Evolutionary conservation across 2,888 invertebrate genomes (phyloP), one percentile per base, ranked within the genome.

Genomic region (Latrodectus hesperus): DNA sequence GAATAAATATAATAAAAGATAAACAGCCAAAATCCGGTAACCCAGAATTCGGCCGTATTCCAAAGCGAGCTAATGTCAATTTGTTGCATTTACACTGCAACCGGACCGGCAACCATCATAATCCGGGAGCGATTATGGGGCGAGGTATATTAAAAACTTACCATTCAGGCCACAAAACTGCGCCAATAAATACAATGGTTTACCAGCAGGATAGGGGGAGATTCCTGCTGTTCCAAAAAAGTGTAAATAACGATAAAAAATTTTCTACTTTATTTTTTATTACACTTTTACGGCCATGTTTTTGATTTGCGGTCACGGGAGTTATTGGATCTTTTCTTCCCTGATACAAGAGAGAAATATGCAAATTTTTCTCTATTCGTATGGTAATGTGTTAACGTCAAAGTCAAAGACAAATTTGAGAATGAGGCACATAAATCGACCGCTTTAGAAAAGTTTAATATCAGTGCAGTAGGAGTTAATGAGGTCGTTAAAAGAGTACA

Each of bases 121-220:
- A 86, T 86, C 85, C 75, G 64, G 22, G 60, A 26, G 65, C 85
- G 84, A 85, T 85, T 85, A 85, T 85, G 84, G 74, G 73, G 12
- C 80, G 55, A 75, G 65, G 80, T 86, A 79, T 86, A 86, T 86
- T 86, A 86, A 86, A 86, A 86, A 80, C 85, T 75, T 71, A 75
- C 85, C 80, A 73, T 79, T 86, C 74, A 9, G 51, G n/a, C 77
- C 77, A 65, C 74, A 38, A 52, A 67, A 78, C 55, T 53, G 70
- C 75, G 70, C 80, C 85, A 79, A 86, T 86, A 86, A 86, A 76
- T 65, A 80, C 85, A 80, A 80, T 80, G 49, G 75, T 60, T 49
- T 51, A 53, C 67, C 80, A 53, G 71, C 70, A 52, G 74, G 74
- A 53, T 55, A 26, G 71, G 38, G 38, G n/a, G 70, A 52, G n/a